A percentile compares a stretch with the other conserved stretches of the same genome.
Evolutionary conservation across 35 echinoderm and acorn worm species (phyloP).

Genomic region (Lytechinus pictus): DNA sequence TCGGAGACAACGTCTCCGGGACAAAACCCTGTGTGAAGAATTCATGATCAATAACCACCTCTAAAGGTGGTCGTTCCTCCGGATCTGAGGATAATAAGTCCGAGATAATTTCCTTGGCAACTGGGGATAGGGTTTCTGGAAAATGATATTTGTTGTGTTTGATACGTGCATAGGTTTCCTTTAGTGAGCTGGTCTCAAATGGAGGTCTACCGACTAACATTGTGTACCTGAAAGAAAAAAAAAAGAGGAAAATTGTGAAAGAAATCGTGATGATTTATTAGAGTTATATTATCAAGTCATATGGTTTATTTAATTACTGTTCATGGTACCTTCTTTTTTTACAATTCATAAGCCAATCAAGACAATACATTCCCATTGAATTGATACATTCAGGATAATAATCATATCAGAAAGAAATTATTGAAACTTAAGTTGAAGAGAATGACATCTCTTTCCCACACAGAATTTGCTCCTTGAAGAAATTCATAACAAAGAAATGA

Average conservation of each 20-base stretch:
- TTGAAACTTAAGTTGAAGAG: too few species aligned
- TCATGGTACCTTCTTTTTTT: too few species aligned
- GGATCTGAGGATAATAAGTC: constrained; percentile 81
- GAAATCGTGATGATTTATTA: not conserved
- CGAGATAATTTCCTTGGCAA: constrained; percentile 83
- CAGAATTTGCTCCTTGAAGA: too few species aligned
- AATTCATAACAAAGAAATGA: too few species aligned
- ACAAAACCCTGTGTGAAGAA: constrained; percentile 89
- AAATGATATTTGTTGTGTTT: constrained; percentile 88
- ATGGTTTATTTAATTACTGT: too few species aligned
- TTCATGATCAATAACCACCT: constrained; percentile 77
- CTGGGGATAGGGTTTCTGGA: constrained; percentile 70
- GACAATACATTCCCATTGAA: too few species aligned
- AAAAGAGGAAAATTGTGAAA: not conserved
- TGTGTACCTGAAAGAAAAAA: constrained; percentile 79
- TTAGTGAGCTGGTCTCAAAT: constrained; percentile 91
- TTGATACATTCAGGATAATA: too few species aligned
- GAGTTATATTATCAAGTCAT: too few species aligned
- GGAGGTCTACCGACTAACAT: constrained; percentile 95
- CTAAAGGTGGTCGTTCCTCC: constrained; percentile 82
- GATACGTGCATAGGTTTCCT: constrained; percentile 92
- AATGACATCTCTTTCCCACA: too few species aligned
- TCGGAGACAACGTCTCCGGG: constrained; percentile 83
- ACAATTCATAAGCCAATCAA: too few species aligned
- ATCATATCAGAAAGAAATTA: too few species aligned